Base-by-base conservation (phyloP, 2,888 invertebrate genomes). In the Operophtera brumata region DNA sequence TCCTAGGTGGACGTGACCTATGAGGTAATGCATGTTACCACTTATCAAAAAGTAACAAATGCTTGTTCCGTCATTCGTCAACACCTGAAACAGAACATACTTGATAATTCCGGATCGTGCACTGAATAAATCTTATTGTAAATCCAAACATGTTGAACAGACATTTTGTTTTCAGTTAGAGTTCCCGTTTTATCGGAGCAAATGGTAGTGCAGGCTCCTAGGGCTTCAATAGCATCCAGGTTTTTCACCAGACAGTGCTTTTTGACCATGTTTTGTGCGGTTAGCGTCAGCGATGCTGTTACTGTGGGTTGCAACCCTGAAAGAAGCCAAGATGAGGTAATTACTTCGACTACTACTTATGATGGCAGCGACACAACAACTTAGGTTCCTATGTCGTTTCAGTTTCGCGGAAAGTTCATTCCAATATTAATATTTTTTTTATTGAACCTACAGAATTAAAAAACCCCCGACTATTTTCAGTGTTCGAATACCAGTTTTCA, bases 121-220 rank as follows among this genome's bases (percentile, higher is more conserved):
- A 98, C 97, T 71, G 96, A 95, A 79, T 75, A 73, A 1, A 97
- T 97, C 79, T 94, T 95, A 81, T 98, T 96, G 89, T 98, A 97
- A 80, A 97, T 95, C 96, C 98, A 99, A 94, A 98, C 95, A 86
- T 99, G 97, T 64, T 97, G 96, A 43, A 99, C 99, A 42, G 97
- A 97, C 99, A 99, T 99, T 78, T 98, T 93, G 91, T 99, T 99
- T 86, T 99, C 98, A 2, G 99, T 99, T 42, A 99, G 92, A 6
- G 99, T 99, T 59, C 99, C 99, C 54, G 99, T 99, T 89, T 99
- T 99, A 87, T 99, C 99, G 2, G 99, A 99, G 90, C 99, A 99
- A 86, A 99, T 99, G 58, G 97, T 98, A 51, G 97, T 97, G 49
- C 99, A 99, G 8, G 99, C 99, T 36, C 99, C 99, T 49, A 99